Percentiles rank a stretch among this genome's conserved stretches.
Conservation (phyloP, 2,113 vertebrate species). For the Chamaetylas fuelleborni region DNA sequence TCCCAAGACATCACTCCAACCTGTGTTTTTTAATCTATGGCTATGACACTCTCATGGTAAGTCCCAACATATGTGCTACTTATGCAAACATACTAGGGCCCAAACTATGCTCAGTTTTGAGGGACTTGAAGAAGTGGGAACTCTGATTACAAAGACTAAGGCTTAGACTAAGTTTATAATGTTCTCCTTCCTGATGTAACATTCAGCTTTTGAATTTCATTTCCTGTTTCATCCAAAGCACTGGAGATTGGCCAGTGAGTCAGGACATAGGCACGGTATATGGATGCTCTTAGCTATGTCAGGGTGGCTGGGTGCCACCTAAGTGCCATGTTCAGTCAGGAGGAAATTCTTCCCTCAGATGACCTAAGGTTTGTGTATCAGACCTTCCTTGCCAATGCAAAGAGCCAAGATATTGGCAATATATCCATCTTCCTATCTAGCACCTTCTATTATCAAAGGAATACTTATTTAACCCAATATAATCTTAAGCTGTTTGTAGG, state of each 20-base stretch:
- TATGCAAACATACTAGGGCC: not conserved
- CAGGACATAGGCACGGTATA: not conserved
- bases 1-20: not conserved
- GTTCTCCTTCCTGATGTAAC: not conserved
- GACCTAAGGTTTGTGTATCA: not conserved
- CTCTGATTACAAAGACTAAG: not conserved
- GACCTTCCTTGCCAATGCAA: not conserved
- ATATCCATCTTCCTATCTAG: not conserved
- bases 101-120: not conserved
- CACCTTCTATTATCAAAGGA: not conserved
- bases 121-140: not conserved
- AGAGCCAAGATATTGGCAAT: not conserved
- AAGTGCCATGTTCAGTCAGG: fast-evolving
- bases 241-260: not conserved
- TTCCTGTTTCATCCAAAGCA: not conserved
- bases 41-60: not conserved
- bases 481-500: not conserved
- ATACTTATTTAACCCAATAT: not conserved
- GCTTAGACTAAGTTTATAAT: not conserved
- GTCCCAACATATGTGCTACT: not conserved
- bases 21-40: not conserved
- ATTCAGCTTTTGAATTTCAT: not conserved
- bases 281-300: not conserved
- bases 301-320: not conserved
- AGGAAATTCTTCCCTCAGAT: not conserved